These are phyloP conservation scores for Drosophila pegasa DNA, from an alignment of 2,888 invertebrate genomes.

Conservation along the genomic window DNA sequence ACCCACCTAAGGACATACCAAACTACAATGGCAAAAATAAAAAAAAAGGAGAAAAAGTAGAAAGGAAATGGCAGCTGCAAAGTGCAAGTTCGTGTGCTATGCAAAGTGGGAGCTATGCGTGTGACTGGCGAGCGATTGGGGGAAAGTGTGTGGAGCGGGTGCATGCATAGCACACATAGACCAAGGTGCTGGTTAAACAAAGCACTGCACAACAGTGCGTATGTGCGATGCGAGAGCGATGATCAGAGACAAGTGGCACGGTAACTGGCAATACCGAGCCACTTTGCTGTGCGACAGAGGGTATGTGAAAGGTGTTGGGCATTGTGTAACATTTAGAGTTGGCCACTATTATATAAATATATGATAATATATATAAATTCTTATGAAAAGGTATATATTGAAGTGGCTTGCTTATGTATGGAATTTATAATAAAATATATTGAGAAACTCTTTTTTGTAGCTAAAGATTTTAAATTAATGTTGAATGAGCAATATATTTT, in stretches of 20 bases:
- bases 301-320: not conserved
- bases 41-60: not conserved
- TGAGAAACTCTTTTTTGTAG: not conserved
- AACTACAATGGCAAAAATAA: not conserved
- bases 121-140: slow-evolving; percentile 13
- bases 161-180: slow-evolving; percentile 16
- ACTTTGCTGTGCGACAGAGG: slow-evolving; percentile 34
- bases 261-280: slow-evolving; percentile 20
- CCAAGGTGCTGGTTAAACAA: slow-evolving; percentile 48
- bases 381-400: too few relatives aligned
- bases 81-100: slow-evolving; percentile 79
- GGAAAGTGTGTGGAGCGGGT: not conserved
- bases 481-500: too few relatives aligned
- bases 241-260: slow-evolving; percentile 8
- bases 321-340: not conserved
- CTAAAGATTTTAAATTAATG: too few relatives aligned
- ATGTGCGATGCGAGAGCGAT: slow-evolving; percentile 35
- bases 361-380: too few relatives aligned
- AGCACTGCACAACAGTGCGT: slow-evolving; percentile 52
- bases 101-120: slow-evolving; percentile 62
- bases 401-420: not conserved
- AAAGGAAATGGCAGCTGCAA: slow-evolving; percentile 53
- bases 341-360: too few relatives aligned
- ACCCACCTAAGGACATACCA: slow-evolving; percentile 18
- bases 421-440: not conserved